Percentiles rank a stretch among this genome's conserved stretches.
phyloP scores from a whole-genome alignment of 53 echinoderm and acorn worm genomes.

The Astropecten irregularis region DNA sequence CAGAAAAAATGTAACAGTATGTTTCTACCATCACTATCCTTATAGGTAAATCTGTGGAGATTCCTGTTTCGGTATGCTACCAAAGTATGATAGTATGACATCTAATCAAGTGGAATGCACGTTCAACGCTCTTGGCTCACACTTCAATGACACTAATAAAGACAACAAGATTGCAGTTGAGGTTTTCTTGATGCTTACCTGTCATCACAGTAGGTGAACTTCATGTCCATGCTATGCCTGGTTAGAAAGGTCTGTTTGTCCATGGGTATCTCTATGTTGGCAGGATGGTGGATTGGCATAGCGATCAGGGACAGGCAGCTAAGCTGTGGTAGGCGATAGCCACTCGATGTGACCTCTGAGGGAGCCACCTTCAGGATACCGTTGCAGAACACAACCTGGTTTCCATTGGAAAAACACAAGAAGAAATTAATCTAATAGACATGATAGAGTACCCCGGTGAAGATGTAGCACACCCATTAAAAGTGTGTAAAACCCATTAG shows the following conservation, averaged over 20 bases:
- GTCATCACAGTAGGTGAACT: conserved; percentile 96
- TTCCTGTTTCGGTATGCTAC: no score
- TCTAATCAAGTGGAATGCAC: no score
- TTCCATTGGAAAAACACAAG: neutral
- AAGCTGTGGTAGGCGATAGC: conserved; percentile 75
- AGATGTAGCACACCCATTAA: no score
- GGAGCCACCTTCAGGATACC: conserved; percentile 75
- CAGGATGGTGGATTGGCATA: conserved; percentile 92
- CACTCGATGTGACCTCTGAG: conserved; percentile 62
- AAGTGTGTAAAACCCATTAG: no score
- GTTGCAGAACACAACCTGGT: conserved; percentile 88
- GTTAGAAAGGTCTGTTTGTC: conserved; percentile 93
- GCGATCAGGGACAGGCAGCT: conserved; percentile 82
- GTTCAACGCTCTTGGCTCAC: no score
- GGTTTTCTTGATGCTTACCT: no score
- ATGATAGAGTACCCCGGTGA: neutral
- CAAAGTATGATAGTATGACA: no score
- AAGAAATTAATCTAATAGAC: neutral
- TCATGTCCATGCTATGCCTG: conserved; percentile 99
- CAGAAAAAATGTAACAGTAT: no score
- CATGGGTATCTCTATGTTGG: conserved; percentile 96
- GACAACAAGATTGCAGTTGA: no score
- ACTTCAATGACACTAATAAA: no score
- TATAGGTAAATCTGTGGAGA: no score
- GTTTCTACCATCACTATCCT: no score